phyloP scores from a whole-genome alignment of 2,113 vertebrate species.

The Xiphias gladius region DNA sequence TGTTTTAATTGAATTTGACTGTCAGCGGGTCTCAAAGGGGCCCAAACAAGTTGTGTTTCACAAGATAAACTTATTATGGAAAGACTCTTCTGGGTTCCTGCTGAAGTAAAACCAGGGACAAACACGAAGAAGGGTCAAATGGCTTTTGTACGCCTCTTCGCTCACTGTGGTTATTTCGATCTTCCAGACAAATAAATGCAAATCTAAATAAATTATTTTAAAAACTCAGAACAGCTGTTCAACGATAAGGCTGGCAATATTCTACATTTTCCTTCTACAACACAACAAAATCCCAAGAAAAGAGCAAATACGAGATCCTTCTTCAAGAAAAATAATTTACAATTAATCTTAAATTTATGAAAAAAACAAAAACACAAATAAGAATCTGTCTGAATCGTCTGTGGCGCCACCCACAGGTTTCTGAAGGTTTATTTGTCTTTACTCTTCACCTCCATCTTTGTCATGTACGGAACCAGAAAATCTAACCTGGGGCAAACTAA shows the following conservation, averaged over 20 bases:
- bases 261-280: background rate
- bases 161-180: background rate
- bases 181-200: background rate
- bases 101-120: slow-evolving; percentile 20
- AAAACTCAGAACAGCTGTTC: background rate
- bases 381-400: no score
- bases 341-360: no score
- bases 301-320: background rate
- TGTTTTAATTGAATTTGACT: slow-evolving; percentile 66
- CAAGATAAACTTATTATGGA: slow-evolving; percentile 38
- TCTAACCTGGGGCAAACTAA: no score
- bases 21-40: slow-evolving; percentile 47
- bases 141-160: background rate
- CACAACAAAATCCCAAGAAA: background rate
- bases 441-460: no score
- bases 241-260: no score
- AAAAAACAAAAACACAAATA: no score
- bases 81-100: slow-evolving; percentile 10
- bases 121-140: slow-evolving; percentile 33
- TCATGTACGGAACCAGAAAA: no score
- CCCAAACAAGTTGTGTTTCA: slow-evolving; percentile 40
- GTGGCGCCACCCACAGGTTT: no score
- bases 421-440: no score
- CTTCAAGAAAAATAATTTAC: no score
- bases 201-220: slow-evolving; percentile 9